These are phyloP conservation scores for Pygocentrus nattereri DNA, from an alignment of 2,797 vertebrate genomes.

Conservation along the genomic window DNA sequence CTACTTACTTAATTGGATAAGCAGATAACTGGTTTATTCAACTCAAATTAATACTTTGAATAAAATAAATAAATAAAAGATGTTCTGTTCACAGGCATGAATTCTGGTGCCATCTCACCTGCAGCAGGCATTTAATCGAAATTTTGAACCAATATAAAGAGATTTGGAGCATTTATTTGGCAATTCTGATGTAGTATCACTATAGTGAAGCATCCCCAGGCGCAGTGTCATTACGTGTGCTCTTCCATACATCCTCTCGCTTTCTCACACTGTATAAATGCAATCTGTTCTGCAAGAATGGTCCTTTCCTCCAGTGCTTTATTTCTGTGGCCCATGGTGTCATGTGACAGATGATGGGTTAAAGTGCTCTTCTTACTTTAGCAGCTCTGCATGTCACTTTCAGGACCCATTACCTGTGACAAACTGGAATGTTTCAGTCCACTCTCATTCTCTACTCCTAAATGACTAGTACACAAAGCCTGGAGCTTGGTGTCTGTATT, in stretches of 20 bases:
- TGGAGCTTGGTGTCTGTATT: slow-evolving; percentile 46
- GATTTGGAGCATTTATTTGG: not conserved
- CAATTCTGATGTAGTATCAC: not conserved
- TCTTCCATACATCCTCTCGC: not conserved
- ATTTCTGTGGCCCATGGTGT: slow-evolving; percentile 74
- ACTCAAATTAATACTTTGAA: no score
- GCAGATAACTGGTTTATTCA: no score
- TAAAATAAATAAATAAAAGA: no score
- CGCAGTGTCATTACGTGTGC: slow-evolving; percentile 13
- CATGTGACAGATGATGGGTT: slow-evolving; percentile 81
- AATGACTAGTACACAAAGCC: slow-evolving; percentile 34
- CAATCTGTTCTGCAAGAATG: slow-evolving; percentile 84
- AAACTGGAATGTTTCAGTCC: slow-evolving; percentile 63
- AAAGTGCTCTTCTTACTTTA: slow-evolving; percentile 80
- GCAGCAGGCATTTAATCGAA: not conserved
- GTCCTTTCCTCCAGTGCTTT: slow-evolving; percentile 78
- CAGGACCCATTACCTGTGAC: slow-evolving; percentile 79
- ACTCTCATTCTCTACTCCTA: slow-evolving; percentile 40
- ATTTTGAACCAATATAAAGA: not conserved
- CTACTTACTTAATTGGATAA: no score
- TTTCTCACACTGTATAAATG: slow-evolving; percentile 72
- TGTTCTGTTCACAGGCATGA: not conserved
- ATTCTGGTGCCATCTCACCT: not conserved
- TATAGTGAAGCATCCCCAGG: not conserved
- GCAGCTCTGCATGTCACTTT: slow-evolving; percentile 80